phyloP scores from a whole-genome alignment of 2,888 invertebrate genomes.

The Eumerus sabulonum region DNA sequence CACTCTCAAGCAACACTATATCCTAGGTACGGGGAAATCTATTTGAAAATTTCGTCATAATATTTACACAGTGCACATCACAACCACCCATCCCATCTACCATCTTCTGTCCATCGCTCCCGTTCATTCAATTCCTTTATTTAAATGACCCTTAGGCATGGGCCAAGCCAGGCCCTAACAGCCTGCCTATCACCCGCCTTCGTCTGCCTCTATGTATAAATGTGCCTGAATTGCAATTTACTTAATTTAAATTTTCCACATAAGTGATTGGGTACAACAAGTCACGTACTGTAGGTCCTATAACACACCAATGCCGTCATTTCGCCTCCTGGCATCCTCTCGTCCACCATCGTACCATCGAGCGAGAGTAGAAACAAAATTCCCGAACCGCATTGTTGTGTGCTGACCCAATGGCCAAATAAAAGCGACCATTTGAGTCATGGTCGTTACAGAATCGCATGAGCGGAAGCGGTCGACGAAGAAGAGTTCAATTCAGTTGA shows the following conservation, averaged over 20 bases:
- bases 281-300: constrained; percentile 43
- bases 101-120: constrained; percentile 27
- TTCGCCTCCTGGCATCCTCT: not conserved
- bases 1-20: too few species aligned
- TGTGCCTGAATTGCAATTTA: constrained; percentile 59
- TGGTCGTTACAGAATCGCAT: constrained; percentile 35
- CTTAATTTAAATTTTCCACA: constrained; percentile 65
- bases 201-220: not conserved
- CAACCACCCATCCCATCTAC: constrained; percentile 13
- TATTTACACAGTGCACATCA: constrained; percentile 42
- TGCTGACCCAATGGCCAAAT: constrained; percentile 67
- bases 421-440: constrained; percentile 59
- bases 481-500: not conserved
- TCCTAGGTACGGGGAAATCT: constrained; percentile 27
- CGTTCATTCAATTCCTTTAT: constrained; percentile 54
- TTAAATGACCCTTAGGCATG: constrained; percentile 49
- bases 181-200: not conserved
- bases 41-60: constrained; percentile 61
- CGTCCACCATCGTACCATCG: not conserved
- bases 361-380: constrained; percentile 14
- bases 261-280: constrained; percentile 66
- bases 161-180: too few species aligned
- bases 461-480: not conserved
- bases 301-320: too few species aligned
- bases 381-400: constrained; percentile 53